Base-by-base conservation (phyloP, 1,140 invertebrate species). In the Steinernema khuongi region DNA sequence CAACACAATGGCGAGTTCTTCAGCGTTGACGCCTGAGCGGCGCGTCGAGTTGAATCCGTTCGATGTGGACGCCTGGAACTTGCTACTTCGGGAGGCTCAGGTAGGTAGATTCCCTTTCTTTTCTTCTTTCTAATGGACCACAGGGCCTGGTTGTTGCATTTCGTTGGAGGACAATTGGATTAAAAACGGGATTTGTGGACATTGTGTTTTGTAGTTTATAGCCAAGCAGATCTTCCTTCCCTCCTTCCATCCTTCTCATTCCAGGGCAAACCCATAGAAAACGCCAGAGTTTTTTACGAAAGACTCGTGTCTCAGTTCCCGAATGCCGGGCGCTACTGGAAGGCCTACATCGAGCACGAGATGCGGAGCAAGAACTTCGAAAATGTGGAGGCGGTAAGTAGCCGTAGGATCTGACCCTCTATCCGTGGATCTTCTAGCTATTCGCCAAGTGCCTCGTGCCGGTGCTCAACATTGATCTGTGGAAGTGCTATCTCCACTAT, bases 261-360 rank as follows among this genome's bases (percentile, higher is more conserved):
- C 70, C 91, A 97, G 87, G 91, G 90, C 0, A 90, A 94, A 80
- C 91, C 91, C 68, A 94, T 97, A 67, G 91, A 92, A 74, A 93
- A 96, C 86, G 93, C 95, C 11, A 88, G 96, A 66, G 89, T 90
- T 11, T 90, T 97, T 73, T 99, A 96, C 86, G 96, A 99, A 87
- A 92, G 92, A 81, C 88, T 99, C 0, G 92, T 99, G 0, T 87
- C 88, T 18, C 93, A 94, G 19, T 99, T 98, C 85, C 94, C 95
- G 2, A 96, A 94, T 33, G 92, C 94, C 44, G 96, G 95, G 0
- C 89, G 94, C 74, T 99, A 94, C 86, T 99, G 96, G 96, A 97
- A 97, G 88, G 93, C 96, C 78, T 99, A 97, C 87, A 98, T 99
- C 81, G 96, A 99, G 87, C 94, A 97, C 89, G 96, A 99, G 91